Evolutionary conservation across 2,113 vertebrate genomes (phyloP).

Genomic region (Girardinichthys multiradiatus): DNA sequence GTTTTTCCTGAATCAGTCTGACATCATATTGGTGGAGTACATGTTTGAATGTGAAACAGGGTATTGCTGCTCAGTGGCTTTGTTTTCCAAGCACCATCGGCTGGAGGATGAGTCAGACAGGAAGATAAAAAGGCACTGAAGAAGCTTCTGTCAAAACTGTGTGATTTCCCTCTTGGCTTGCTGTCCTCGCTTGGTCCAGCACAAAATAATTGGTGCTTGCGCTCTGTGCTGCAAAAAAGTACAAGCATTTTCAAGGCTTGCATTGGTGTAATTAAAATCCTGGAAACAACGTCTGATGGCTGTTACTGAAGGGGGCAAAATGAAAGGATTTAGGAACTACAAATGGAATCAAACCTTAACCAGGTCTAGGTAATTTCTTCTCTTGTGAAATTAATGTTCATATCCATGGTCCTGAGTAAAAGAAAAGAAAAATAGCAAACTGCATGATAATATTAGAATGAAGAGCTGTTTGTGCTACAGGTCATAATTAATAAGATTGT

Average conservation of each 20-base stretch:
- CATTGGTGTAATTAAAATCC: slow-evolving; percentile 11
- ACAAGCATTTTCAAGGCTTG: slow-evolving; percentile 12
- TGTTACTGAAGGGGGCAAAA: neutral
- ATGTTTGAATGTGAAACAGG: neutral
- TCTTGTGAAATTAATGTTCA: neutral
- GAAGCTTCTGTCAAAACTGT: slow-evolving; percentile 56
- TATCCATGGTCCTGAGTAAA: neutral
- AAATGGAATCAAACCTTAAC: neutral
- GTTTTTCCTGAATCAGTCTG: neutral
- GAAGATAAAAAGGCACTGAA: slow-evolving; percentile 23
- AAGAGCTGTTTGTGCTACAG: neutral
- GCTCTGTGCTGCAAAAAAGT: slow-evolving; percentile 4
- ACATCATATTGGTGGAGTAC: neutral
- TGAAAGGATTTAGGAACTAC: neutral
- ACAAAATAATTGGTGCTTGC: slow-evolving; percentile 40
- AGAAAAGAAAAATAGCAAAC: neutral
- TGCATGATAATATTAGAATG: neutral
- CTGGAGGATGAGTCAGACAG: slow-evolving; percentile 51
- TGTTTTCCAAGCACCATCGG: slow-evolving; percentile 20
- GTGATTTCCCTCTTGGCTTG: slow-evolving; percentile 55
- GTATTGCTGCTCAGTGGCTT: slow-evolving; percentile 15
- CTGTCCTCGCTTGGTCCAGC: slow-evolving; percentile 35
- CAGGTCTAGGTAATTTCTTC: neutral
- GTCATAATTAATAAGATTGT: neutral
- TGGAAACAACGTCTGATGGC: slow-evolving; percentile 6